Conservation (phyloP, 1,140 invertebrate species). For the Paracyclopina nana region DNA sequence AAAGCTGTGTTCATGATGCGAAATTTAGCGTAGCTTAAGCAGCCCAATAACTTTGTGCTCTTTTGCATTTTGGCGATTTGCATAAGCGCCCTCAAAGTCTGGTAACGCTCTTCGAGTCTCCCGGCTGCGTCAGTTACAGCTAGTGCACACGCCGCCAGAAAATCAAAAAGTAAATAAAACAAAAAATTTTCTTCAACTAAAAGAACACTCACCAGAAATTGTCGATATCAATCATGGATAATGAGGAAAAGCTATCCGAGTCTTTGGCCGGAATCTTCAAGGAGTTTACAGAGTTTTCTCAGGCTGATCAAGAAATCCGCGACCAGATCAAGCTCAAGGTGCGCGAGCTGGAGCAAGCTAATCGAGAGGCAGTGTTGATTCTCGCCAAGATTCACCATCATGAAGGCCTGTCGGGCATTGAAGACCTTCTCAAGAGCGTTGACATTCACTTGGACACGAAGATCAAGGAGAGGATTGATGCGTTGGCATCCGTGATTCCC, state of each 20-base stretch:
- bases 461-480: background rate
- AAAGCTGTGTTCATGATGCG: no score
- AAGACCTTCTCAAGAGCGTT: background rate
- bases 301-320: background rate
- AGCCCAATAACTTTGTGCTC: no score
- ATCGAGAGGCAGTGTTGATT: slow-evolving; percentile 13
- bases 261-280: background rate
- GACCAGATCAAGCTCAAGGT: background rate
- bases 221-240: background rate
- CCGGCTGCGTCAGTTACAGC: no score
- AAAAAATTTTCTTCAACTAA: background rate
- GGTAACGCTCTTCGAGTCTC: no score
- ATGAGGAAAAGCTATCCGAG: background rate
- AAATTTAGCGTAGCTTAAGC: no score
- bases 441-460: background rate
- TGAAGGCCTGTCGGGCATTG: background rate
- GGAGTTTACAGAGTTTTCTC: background rate
- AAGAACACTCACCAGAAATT: background rate
- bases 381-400: background rate
- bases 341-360: background rate
- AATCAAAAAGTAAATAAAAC: slow-evolving; percentile 16
- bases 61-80: no score
- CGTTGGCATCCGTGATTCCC: slow-evolving; percentile 4
- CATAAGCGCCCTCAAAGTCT: no score
- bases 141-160: no score